phyloP scores from a whole-genome alignment of 2,797 vertebrate species.

The Mormyrus hasselquistii region DNA sequence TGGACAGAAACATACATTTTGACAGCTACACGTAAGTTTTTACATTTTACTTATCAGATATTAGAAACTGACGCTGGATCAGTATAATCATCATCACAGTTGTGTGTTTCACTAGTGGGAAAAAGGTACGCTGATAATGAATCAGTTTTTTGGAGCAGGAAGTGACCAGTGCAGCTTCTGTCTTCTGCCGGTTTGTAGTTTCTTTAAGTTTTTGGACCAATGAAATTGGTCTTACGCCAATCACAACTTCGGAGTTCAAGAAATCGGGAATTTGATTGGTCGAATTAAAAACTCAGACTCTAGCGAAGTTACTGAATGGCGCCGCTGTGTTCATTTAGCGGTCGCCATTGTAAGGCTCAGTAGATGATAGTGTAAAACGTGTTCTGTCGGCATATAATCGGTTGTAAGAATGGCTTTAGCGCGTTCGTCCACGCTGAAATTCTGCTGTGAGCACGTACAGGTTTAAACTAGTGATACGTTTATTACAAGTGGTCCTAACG shows the following conservation, averaged over 20 bases:
- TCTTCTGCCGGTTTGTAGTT: neutral
- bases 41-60: neutral
- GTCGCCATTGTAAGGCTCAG: conserved; percentile 6
- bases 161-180: neutral
- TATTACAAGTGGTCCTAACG: neutral
- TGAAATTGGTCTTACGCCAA: neutral
- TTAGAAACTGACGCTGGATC: neutral
- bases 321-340: neutral
- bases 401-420: neutral
- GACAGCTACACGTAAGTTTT: neutral
- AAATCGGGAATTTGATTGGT: conserved; percentile 2
- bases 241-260: conserved; percentile 13
- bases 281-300: neutral
- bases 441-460: neutral
- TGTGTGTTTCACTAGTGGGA: neutral
- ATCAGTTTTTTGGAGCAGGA: neutral
- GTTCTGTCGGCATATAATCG: neutral
- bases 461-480: neutral
- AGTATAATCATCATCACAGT: neutral
- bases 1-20: neutral
- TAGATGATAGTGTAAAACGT: neutral
- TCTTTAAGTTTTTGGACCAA: neutral
- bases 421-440: neutral
- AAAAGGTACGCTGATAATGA: neutral
- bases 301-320: conserved; percentile 12